A percentile compares a stretch with the other conserved stretches of the same genome.
Evolutionary conservation across 2,113 vertebrate species (phyloP).

Genomic region (Oreochromis aureus): DNA sequence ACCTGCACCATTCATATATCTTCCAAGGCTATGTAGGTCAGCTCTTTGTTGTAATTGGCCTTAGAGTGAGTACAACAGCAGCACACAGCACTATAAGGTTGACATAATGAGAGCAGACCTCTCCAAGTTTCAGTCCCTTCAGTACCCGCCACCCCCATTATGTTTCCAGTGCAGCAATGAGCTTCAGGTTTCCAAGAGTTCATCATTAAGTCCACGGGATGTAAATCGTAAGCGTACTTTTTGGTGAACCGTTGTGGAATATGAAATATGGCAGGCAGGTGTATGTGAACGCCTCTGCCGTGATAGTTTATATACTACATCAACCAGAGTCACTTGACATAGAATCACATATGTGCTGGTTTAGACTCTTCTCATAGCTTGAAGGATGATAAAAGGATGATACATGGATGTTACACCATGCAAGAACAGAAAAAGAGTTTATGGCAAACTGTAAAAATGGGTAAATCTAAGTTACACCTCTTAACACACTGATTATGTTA

Average conservation of each 20-base stretch:
- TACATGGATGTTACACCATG: neutral
- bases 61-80: neutral
- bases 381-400: neutral
- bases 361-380: neutral
- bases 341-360: conserved; percentile 9
- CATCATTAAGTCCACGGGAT: neutral
- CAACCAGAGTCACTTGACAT: neutral
- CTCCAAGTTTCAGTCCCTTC: neutral
- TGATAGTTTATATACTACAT: conserved; percentile 24
- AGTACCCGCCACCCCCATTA: neutral
- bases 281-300: neutral
- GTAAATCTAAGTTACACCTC: neutral
- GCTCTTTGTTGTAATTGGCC: neutral
- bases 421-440: neutral
- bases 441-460: neutral
- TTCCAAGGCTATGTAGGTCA: neutral
- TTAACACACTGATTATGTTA: neutral
- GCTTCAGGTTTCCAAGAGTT: neutral
- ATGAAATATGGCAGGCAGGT: neutral
- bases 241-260: neutral
- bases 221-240: neutral
- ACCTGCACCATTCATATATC: neutral
- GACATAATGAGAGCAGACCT: conserved; percentile 34
- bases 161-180: neutral
- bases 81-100: neutral